These are phyloP conservation scores for Drosophila antonietae DNA, from an alignment of 2,888 invertebrate species.

Conservation along the genomic window DNA sequence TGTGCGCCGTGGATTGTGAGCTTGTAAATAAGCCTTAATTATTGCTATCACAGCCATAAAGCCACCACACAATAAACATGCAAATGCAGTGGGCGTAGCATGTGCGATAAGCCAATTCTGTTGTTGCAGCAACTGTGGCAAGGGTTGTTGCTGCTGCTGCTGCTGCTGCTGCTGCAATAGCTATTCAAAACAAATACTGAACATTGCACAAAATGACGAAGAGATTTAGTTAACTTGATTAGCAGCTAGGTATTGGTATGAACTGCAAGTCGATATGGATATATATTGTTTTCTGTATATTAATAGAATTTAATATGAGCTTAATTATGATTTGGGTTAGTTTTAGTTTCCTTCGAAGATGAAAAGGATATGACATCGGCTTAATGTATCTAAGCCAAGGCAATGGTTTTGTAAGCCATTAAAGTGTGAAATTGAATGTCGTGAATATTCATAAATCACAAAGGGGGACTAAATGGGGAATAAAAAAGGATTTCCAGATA, in stretches of 20 bases:
- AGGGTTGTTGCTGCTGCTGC: background rate
- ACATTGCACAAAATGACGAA: background rate
- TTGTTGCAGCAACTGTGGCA: conserved; percentile 28
- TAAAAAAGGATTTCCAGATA: too few relatives aligned
- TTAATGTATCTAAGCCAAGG: too few relatives aligned
- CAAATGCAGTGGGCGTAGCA: conserved; percentile 60
- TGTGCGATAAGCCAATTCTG: conserved; percentile 59
- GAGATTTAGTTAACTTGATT: conserved; percentile 6
- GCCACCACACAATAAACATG: conserved; percentile 80
- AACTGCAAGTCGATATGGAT: background rate
- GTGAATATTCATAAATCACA: too few relatives aligned
- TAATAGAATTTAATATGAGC: background rate
- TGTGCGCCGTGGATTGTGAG: conserved; percentile 58
- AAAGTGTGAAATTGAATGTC: too few relatives aligned
- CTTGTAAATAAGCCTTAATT: conserved; percentile 80
- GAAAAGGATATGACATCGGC: too few relatives aligned
- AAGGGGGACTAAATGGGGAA: too few relatives aligned
- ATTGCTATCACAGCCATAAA: conserved; percentile 75
- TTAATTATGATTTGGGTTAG: too few relatives aligned
- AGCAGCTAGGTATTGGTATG: background rate
- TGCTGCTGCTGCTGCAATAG: background rate
- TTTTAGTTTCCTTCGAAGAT: too few relatives aligned
- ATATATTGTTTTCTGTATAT: background rate
- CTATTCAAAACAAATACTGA: background rate
- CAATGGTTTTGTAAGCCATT: too few relatives aligned